phyloP scores from a whole-genome alignment of 2,113 vertebrate species.

The Passer montanus region DNA sequence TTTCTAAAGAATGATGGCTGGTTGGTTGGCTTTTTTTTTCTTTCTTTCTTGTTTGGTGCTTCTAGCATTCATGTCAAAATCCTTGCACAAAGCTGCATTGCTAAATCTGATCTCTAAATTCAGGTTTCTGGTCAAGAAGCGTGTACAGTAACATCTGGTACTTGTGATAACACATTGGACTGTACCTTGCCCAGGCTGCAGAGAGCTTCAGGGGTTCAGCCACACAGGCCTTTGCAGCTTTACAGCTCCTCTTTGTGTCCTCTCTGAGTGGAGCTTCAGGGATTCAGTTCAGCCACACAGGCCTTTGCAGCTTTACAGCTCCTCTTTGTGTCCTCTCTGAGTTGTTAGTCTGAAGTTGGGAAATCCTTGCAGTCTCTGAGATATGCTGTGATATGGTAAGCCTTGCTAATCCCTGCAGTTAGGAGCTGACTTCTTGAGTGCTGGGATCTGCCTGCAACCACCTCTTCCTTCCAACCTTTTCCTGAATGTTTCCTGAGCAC shows the following conservation, averaged over 20 bases:
- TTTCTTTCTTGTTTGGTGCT: background rate
- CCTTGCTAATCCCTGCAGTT: background rate
- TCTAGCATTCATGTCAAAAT: background rate
- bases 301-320: rapidly evolving
- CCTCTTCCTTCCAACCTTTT: background rate
- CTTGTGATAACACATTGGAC: rapidly evolving
- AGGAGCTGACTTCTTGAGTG: background rate
- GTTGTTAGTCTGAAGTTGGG: background rate
- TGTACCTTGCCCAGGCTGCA: background rate
- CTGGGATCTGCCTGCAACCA: background rate
- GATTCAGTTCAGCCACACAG: background rate
- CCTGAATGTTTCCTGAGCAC: background rate
- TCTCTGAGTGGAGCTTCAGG: background rate
- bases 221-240: rapidly evolving
- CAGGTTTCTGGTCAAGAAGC: background rate
- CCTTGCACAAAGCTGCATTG: background rate
- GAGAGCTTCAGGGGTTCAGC: background rate
- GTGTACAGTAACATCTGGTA: background rate
- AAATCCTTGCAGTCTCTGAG: background rate
- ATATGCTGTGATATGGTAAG: background rate
- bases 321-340: background rate
- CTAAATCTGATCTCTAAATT: background rate
- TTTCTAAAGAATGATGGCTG: background rate
- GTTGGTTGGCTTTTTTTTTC: rapidly evolving
- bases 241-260: background rate